Evolutionary conservation across 2,888 invertebrate genomes (phyloP).

Genomic region (Lysandra bellargus): DNA sequence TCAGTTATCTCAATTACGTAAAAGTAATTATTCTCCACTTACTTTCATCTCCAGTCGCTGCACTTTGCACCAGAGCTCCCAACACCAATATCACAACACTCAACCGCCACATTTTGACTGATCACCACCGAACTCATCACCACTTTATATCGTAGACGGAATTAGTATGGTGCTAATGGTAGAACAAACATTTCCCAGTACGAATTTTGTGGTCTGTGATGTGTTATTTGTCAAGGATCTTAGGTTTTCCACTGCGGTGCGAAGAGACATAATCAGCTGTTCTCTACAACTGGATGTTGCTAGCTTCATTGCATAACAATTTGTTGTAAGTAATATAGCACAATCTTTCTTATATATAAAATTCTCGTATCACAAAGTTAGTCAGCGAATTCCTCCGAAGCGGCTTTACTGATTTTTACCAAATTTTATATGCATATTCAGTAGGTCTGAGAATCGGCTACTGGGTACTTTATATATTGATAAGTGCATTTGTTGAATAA

Average conservation of each 20-base stretch:
- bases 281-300: no score
- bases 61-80: neutral
- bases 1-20: neutral
- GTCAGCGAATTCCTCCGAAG: no score
- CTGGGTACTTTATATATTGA: no score
- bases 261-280: neutral
- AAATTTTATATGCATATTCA: no score
- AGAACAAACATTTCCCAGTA: conserved; percentile 4
- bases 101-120: conserved; percentile 29
- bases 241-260: neutral
- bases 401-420: no score
- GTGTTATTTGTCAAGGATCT: conserved; percentile 6
- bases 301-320: no score
- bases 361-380: no score
- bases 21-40: conserved; percentile 2
- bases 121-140: neutral
- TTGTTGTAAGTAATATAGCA: no score
- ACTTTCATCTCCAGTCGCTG: conserved; percentile 28
- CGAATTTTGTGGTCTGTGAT: neutral
- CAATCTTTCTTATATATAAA: no score
- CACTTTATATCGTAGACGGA: conserved; percentile 18
- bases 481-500: no score
- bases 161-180: neutral
- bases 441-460: no score
- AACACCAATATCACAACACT: conserved; percentile 12